These are phyloP conservation scores for Platygyra sinensis DNA, from an alignment of 64 coral and sea anemone genomes.

Conservation along the genomic window DNA sequence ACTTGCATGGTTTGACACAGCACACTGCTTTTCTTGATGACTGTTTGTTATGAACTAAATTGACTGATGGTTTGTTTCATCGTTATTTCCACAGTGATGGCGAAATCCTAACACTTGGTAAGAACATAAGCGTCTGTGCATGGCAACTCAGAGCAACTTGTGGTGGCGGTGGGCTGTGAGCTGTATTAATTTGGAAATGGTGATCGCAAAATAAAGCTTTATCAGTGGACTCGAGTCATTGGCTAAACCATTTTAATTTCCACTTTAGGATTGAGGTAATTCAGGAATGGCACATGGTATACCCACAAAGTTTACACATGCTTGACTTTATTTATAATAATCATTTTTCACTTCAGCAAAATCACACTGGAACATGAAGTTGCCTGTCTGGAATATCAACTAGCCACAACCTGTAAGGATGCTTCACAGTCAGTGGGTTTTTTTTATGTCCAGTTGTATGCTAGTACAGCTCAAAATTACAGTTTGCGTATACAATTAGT, in stretches of 20 bases:
- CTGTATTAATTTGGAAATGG: conserved; percentile 86
- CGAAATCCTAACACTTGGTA: conserved; percentile 67
- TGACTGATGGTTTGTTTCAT: neutral
- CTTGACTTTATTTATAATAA: neutral
- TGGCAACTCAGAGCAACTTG: conserved; percentile 89
- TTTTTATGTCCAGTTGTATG: neutral
- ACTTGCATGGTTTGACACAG: no score
- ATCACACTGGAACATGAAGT: conserved; percentile 92
- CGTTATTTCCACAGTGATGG: conserved; percentile 80
- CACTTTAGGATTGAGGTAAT: neutral
- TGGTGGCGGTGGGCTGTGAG: conserved; percentile 85
- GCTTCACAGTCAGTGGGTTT: neutral
- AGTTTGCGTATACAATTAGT: neutral
- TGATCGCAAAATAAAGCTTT: conserved; percentile 58
- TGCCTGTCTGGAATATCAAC: conserved; percentile 95
- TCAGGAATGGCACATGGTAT: no score
- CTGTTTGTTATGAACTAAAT: no score
- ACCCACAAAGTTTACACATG: no score
- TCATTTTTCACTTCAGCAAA: conserved; percentile 47
- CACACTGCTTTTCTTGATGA: no score
- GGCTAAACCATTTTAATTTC: neutral
- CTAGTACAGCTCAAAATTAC: neutral
- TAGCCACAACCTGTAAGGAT: conserved; percentile 66
- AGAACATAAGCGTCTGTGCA: conserved; percentile 91
- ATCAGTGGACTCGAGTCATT: conserved; percentile 49